Evolutionary conservation across 2,888 invertebrate species (phyloP).

Genomic region (Macrosiphum euphorbiae): DNA sequence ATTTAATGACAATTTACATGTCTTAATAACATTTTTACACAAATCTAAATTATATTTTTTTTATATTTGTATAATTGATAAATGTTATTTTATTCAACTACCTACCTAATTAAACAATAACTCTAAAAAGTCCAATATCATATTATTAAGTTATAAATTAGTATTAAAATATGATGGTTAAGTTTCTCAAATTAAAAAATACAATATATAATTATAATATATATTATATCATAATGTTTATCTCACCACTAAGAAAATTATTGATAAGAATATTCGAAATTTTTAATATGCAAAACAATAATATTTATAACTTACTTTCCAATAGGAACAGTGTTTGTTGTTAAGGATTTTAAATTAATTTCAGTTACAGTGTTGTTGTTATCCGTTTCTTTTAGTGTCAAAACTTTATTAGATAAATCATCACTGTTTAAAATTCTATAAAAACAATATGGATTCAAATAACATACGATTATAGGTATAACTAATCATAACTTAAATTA

Average conservation of each 20-base stretch:
- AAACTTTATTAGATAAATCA: conserved; percentile 19
- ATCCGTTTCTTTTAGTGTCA: not conserved
- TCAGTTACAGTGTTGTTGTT: not conserved
- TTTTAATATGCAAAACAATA: no score
- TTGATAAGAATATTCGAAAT: no score
- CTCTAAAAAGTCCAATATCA: not conserved
- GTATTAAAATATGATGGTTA: no score
- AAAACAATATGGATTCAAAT: not conserved
- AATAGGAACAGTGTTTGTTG: not conserved
- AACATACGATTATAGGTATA: not conserved
- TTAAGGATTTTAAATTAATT: conserved; percentile 22
- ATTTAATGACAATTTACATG: not conserved
- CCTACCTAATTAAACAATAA: not conserved
- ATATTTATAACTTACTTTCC: conserved; percentile 43
- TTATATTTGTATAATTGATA: no score
- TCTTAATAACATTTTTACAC: not conserved
- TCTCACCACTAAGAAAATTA: no score
- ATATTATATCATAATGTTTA: no score
- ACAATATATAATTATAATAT: no score
- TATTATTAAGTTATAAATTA: not conserved
- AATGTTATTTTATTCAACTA: not conserved
- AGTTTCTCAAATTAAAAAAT: no score
- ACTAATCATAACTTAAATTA: not conserved
- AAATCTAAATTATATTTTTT: not conserved
- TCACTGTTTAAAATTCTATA: conserved; percentile 42